These are phyloP conservation scores for Eristalinus sepulchralis DNA, from an alignment of 2,888 invertebrate genomes.

Conservation along the genomic window DNA sequence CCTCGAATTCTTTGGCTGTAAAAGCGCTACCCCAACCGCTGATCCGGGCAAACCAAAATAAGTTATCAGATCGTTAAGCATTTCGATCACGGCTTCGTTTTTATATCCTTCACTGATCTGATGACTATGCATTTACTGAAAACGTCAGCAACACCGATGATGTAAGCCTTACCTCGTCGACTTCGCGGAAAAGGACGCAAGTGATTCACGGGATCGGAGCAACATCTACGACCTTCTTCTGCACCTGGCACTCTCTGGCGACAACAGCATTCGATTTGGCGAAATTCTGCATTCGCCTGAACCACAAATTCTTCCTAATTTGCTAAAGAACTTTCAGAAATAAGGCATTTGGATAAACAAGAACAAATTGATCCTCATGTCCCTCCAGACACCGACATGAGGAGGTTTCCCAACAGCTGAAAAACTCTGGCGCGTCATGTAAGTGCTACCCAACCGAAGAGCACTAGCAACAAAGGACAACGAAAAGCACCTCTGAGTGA, in stretches of 20 bases:
- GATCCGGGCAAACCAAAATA: no score
- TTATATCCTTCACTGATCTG: slow-evolving; percentile 10
- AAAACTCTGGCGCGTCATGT: no score
- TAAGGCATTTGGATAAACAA: no score
- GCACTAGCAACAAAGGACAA: no score
- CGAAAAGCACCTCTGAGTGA: no score
- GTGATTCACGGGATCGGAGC: slow-evolving; percentile 39
- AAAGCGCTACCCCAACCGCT: background rate
- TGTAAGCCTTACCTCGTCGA: slow-evolving; percentile 2
- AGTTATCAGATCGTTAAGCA: background rate
- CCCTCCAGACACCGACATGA: no score
- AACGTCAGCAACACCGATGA: slow-evolving; percentile 14
- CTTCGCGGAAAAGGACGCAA: slow-evolving; percentile 24
- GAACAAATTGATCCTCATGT: no score
- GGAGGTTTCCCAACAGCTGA: no score
- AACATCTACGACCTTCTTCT: slow-evolving; percentile 1
- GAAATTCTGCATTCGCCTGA: slow-evolving; percentile 20
- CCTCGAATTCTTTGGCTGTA: background rate
- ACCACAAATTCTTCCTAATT: background rate
- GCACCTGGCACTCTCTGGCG: slow-evolving; percentile 63
- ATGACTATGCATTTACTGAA: slow-evolving; percentile 21
- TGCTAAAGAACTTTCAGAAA: slow-evolving; percentile 24
- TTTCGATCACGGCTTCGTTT: slow-evolving; percentile 47
- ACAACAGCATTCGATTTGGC: slow-evolving; percentile 27
- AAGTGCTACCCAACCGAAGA: no score